Evolutionary conservation across 2,113 vertebrate species (phyloP), one percentile per base, ranked within the genome.

Genomic region (Mirounga angustirostris): DNA sequence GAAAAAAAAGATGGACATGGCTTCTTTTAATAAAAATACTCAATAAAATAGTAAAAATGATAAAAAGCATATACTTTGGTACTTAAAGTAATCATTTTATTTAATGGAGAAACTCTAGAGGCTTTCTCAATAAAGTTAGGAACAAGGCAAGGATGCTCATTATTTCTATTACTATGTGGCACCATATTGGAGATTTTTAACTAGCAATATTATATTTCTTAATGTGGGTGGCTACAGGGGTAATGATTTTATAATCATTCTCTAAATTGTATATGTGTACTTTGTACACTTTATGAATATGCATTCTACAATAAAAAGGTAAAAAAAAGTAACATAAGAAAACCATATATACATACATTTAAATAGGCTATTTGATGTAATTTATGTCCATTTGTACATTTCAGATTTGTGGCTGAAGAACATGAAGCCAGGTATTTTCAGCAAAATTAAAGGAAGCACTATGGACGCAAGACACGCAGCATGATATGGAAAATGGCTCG

Each of bases 211-310:
- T 79, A 2, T 73, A 30, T 46, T 95, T 93, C 50, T 82, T 89
- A 96, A 88, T 88, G 16, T 86, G 50, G 6, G 5, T 83, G 7
- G 26, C 81, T 65, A 61, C 6, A 52, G 18, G 30, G 13, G 3
- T 80, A 83, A 80, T 74, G 7, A 69, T 94, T 96, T 95, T 93
- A 95, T 81, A 94, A 95, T 80, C 22, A 91, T 89, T 88, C 19
- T 73, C 50, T 88, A 94, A 95, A 65, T 81, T 90, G 13, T 84
- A 33, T n/a, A 7, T 85, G 11, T 80, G 4, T 82, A 21, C 40
- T 56, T 95, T 82, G 9, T 59, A 69, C 11, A 82, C 4, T 81
- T 63, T 91, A 91, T 82, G n/a, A 73, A 78, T 88, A 76, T 58
- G 19, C 54, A 40, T 65, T 95, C 91, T 30, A 94, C 15, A 67